Evolutionary conservation across 1,140 invertebrate genomes (phyloP).

Genomic region (Leguminivora glycinivorella): DNA sequence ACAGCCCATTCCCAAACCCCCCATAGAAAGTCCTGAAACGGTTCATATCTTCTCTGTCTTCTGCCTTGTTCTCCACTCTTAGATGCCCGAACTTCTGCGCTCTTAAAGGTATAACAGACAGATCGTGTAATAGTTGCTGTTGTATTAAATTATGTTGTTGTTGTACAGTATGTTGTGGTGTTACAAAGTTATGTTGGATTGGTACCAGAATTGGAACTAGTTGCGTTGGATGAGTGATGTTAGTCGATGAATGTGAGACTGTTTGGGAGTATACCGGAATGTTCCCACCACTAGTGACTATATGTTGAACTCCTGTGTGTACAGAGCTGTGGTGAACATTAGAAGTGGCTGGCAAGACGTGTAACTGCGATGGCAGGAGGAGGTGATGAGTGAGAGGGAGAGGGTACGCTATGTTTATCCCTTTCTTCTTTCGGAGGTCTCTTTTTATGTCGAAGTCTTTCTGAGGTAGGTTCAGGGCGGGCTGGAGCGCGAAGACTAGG

Average conservation of each 20-base stretch:
- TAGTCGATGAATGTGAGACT: constrained; percentile 37
- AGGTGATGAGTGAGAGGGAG: constrained; percentile 47
- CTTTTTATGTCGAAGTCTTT: constrained; percentile 9
- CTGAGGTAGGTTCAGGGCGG: constrained; percentile 5
- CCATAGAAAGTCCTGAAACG: constrained; percentile 56
- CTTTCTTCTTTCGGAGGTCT: constrained; percentile 50
- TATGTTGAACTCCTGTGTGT: constrained; percentile 35
- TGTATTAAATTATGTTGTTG: not conserved
- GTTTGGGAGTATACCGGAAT: constrained; percentile 46
- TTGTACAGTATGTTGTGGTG: constrained; percentile 30
- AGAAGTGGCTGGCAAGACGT: constrained; percentile 53
- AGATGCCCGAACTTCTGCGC: constrained; percentile 34
- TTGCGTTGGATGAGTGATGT: constrained; percentile 44
- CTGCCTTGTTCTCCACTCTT: constrained; percentile 39
- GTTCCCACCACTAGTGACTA: constrained; percentile 42
- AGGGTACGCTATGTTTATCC: constrained; percentile 43
- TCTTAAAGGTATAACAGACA: constrained; percentile 61
- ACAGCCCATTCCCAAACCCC: constrained; percentile 62
- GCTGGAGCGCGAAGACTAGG: constrained; percentile 19
- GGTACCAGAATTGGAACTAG: constrained; percentile 53
- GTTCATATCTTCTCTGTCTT: constrained; percentile 49
- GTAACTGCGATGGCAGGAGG: constrained; percentile 43
- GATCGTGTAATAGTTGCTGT: constrained; percentile 44
- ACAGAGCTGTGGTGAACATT: constrained; percentile 44
- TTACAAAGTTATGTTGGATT: constrained; percentile 50